A percentile compares a stretch with the other conserved stretches of the same genome.
These are phyloP conservation scores for Loripinus fragilis DNA, from an alignment of 2,888 invertebrate species.

Conservation along the genomic window DNA sequence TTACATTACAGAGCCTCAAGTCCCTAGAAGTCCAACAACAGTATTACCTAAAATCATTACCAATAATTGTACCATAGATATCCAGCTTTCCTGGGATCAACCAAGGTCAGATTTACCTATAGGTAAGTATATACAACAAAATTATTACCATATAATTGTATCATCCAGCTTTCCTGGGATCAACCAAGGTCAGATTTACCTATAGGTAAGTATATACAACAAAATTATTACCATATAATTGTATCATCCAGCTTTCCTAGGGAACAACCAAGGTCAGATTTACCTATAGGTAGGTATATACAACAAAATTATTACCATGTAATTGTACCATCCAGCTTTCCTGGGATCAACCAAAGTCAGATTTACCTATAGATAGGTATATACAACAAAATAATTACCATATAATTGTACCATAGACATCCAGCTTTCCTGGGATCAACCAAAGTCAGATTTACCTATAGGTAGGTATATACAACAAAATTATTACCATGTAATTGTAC, in stretches of 20 bases:
- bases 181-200: slow-evolving; percentile 49
- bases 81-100: slow-evolving; percentile 52
- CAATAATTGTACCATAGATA: slow-evolving; percentile 52
- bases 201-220: slow-evolving; percentile 39
- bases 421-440: slow-evolving; percentile 51
- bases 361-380: slow-evolving; percentile 43
- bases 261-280: slow-evolving; percentile 51
- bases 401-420: slow-evolving; percentile 56
- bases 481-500: no score
- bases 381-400: slow-evolving; percentile 8
- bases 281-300: slow-evolving; percentile 40
- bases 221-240: no score
- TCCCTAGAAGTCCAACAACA: slow-evolving; percentile 43
- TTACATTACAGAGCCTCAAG: slow-evolving; percentile 38
- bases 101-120: slow-evolving; percentile 51
- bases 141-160: no score
- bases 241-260: slow-evolving; percentile 30
- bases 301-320: not conserved
- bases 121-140: slow-evolving; percentile 23
- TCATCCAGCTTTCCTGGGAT: slow-evolving; percentile 53
- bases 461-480: slow-evolving; percentile 19
- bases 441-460: slow-evolving; percentile 50
- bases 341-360: slow-evolving; percentile 53
- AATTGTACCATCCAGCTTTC: slow-evolving; percentile 20
- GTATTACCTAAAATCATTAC: slow-evolving; percentile 28